These are phyloP conservation scores for Heliconius hortense DNA, from an alignment of 2,888 invertebrate genomes.

Conservation along the genomic window DNA sequence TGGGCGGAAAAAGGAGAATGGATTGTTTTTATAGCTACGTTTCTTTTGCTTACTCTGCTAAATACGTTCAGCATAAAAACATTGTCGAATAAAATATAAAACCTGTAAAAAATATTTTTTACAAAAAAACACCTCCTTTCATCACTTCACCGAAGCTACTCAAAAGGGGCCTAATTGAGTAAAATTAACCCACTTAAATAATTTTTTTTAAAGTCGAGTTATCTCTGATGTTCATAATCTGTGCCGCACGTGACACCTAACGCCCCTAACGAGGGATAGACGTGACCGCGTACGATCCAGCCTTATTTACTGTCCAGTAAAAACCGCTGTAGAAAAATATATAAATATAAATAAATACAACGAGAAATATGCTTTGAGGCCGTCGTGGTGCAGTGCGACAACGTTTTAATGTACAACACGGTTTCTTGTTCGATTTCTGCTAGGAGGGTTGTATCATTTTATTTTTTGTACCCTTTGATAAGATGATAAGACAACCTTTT, in stretches of 20 bases:
- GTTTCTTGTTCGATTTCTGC: background rate
- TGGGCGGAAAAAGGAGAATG: too few species aligned
- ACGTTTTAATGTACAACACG: background rate
- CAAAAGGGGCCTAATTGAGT: background rate
- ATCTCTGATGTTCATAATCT: conserved; percentile 33
- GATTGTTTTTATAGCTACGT: too few species aligned
- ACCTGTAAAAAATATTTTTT: background rate
- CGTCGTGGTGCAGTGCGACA: background rate
- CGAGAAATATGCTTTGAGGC: background rate
- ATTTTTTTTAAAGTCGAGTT: background rate
- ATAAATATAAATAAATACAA: conserved; percentile 6
- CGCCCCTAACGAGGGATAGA: conserved; percentile 39
- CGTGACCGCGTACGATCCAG: conserved; percentile 33
- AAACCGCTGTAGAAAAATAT: conserved; percentile 6
- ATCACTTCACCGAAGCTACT: background rate
- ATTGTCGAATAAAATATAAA: background rate
- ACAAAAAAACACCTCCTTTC: background rate
- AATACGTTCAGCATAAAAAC: too few species aligned
- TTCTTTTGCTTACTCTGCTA: too few species aligned
- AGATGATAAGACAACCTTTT: too few species aligned
- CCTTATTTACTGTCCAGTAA: conserved; percentile 31
- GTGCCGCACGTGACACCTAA: conserved; percentile 36
- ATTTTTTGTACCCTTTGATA: too few species aligned
- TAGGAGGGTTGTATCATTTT: background rate
- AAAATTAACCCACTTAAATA: conserved; percentile 8